Conservation (phyloP, 2,113 vertebrate genomes). For the Chaetops frenatus region DNA sequence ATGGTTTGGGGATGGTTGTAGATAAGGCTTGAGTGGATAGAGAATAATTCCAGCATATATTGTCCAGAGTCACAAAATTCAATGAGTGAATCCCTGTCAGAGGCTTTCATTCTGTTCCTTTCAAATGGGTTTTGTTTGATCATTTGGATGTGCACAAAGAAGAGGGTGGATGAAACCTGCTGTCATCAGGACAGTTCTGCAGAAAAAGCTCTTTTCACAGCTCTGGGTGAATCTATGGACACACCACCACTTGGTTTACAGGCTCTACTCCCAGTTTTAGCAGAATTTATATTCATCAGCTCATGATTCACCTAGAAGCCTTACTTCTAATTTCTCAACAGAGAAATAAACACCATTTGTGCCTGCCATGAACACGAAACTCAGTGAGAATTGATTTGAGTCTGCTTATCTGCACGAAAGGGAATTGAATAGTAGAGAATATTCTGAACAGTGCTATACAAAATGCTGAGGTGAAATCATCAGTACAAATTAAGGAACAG, state of each 20-base stretch:
- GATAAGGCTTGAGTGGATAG: not conserved
- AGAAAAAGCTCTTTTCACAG: not conserved
- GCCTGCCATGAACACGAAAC: not conserved
- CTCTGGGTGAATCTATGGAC: not conserved
- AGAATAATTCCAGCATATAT: not conserved
- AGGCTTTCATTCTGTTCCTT: not conserved
- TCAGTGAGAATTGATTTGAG: not conserved
- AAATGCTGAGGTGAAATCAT: not conserved
- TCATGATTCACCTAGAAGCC: not conserved
- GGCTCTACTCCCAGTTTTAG: not conserved
- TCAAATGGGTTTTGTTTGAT: not conserved
- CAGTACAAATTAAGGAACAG: not conserved
- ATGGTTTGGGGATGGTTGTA: not conserved
- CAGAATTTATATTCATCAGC: not conserved
- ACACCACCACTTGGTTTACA: not conserved
- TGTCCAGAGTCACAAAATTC: not conserved
- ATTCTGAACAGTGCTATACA: not conserved
- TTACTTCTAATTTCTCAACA: not conserved
- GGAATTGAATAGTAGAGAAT: not conserved
- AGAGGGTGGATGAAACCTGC: not conserved
- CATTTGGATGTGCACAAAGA: not conserved
- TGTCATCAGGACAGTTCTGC: not conserved
- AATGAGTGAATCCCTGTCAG: accelerated
- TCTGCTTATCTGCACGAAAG: not conserved
- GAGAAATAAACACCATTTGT: not conserved